These are phyloP conservation scores for Eremobia ochroleuca DNA, from an alignment of 2,888 invertebrate genomes.

Conservation along the genomic window DNA sequence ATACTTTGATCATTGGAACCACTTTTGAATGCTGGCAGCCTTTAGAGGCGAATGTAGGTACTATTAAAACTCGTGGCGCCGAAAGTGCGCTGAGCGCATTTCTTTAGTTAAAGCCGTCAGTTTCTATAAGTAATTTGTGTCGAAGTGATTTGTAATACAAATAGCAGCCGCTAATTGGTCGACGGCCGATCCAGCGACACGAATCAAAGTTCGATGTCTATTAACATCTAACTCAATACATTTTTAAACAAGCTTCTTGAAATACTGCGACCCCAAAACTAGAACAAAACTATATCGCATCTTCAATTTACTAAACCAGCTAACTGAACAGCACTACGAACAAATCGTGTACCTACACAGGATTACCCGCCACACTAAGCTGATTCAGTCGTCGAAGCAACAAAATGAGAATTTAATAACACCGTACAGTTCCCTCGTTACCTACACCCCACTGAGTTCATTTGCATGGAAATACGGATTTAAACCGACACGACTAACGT, in stretches of 20 bases:
- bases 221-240: too few relatives aligned
- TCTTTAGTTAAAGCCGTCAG: too few relatives aligned
- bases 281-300: not conserved
- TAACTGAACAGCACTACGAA: not conserved
- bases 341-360: slow-evolving; percentile 13
- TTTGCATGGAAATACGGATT: slow-evolving; percentile 73
- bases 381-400: slow-evolving; percentile 55
- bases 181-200: not conserved
- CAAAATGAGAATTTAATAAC: slow-evolving; percentile 73
- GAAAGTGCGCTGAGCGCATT: too few relatives aligned
- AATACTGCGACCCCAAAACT: not conserved
- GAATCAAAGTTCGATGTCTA: not conserved
- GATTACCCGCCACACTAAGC: slow-evolving; percentile 35
- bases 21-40: too few relatives aligned
- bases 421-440: slow-evolving; percentile 62
- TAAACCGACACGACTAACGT: slow-evolving; percentile 60
- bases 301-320: not conserved
- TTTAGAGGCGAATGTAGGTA: too few relatives aligned
- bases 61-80: too few relatives aligned
- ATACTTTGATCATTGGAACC: too few relatives aligned
- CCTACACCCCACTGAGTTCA: slow-evolving; percentile 62
- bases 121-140: too few relatives aligned
- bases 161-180: not conserved
- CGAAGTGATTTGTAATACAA: too few relatives aligned
- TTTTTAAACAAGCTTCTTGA: not conserved